Conservation (phyloP, 2,113 vertebrate species). For the Colossoma macropomum region DNA sequence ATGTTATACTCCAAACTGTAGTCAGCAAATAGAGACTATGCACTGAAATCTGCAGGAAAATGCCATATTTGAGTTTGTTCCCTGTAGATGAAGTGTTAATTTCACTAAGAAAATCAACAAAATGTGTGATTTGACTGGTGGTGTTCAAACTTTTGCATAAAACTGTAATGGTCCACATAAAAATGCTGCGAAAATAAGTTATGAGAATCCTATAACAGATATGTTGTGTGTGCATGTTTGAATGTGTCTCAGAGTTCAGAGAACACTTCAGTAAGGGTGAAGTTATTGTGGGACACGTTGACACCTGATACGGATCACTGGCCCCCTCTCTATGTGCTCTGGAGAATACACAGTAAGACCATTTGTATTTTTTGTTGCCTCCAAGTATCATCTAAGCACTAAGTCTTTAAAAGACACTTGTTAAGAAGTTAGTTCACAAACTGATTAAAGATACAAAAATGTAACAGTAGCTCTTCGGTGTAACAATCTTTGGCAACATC, state of each 20-base stretch:
- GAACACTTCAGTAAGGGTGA: slow-evolving; percentile 72
- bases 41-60: too few relatives aligned
- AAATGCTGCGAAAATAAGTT: neutral
- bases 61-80: too few relatives aligned
- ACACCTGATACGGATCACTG: slow-evolving; percentile 83
- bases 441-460: neutral
- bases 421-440: neutral
- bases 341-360: slow-evolving; percentile 90
- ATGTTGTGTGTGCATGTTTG: neutral
- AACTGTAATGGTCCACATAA: too few relatives aligned
- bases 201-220: neutral
- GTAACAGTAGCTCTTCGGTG: neutral
- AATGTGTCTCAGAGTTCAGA: slow-evolving; percentile 58
- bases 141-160: too few relatives aligned
- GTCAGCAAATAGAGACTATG: too few relatives aligned
- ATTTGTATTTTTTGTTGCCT: neutral
- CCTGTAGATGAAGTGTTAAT: too few relatives aligned
- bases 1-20: too few relatives aligned
- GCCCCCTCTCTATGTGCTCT: slow-evolving; percentile 90
- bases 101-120: too few relatives aligned
- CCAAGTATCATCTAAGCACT: neutral
- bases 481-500: neutral
- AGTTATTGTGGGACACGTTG: slow-evolving; percentile 90
- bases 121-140: too few relatives aligned
- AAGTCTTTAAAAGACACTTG: neutral